Conservation (phyloP, 2,113 vertebrate species). For the Nannobrachium achirus region DNA sequence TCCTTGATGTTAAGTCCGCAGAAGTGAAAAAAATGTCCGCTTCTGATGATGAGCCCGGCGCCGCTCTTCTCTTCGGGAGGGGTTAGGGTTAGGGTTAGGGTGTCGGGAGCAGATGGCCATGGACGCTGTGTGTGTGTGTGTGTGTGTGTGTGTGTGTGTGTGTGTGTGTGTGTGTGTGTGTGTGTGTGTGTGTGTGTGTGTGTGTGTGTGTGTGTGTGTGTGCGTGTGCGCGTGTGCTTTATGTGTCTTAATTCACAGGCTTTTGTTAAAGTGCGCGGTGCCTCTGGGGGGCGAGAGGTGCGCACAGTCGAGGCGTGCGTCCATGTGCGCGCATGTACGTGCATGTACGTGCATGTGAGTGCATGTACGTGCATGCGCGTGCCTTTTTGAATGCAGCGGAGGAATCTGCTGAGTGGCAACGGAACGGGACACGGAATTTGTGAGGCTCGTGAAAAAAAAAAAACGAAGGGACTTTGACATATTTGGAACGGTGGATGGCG, state of each 20-base stretch:
- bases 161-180: no score
- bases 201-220: no score
- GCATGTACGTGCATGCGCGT: no score
- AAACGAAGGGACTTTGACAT: neutral
- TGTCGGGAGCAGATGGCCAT: neutral
- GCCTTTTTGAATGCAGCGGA: neutral
- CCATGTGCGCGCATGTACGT: no score
- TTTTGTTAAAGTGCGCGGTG: conserved; percentile 2
- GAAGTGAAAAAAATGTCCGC: no score
- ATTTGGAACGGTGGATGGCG: neutral
- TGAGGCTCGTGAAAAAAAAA: neutral
- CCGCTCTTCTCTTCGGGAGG: neutral
- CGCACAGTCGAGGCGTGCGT: neutral
- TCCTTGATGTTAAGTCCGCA: no score
- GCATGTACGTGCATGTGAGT: no score
- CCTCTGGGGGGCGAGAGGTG: neutral
- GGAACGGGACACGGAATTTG: neutral
- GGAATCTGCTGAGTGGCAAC: neutral
- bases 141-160: no score
- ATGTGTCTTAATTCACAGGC: neutral
- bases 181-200: no score
- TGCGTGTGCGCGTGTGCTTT: neutral
- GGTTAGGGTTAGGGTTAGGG: no score
- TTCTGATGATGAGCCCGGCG: no score
- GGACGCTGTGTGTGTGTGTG: neutral